These are phyloP conservation scores for Nyctalus aviator DNA, from an alignment of 2,797 vertebrate species.

Conservation along the genomic window DNA sequence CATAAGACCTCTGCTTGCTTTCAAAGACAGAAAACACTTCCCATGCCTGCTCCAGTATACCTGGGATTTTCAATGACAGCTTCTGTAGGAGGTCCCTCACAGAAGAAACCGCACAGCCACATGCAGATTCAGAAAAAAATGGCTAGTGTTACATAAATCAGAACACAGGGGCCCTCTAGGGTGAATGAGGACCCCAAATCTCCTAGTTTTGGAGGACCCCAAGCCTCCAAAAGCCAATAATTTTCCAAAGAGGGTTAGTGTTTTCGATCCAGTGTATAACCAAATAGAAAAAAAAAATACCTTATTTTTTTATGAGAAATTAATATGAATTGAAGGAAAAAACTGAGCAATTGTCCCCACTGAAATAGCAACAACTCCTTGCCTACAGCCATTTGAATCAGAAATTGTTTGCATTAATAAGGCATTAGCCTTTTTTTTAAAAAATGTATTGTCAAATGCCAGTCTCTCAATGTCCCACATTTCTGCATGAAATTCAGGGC, in stretches of 20 bases:
- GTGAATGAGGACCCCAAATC: neutral
- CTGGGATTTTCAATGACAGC: neutral
- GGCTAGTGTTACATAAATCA: neutral
- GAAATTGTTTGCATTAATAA: constrained; percentile 81
- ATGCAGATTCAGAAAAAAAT: neutral
- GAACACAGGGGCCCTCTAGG: neutral
- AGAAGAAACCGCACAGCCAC: neutral
- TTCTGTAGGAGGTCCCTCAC: neutral
- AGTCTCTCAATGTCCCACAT: constrained; percentile 77
- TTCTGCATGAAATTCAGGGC: constrained; percentile 77
- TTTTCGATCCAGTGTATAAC: constrained; percentile 4
- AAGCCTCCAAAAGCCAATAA: neutral
- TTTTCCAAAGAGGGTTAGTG: neutral
- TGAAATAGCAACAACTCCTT: constrained; percentile 52
- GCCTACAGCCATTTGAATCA: constrained; percentile 73
- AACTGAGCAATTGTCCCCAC: constrained; percentile 34
- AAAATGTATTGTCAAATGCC: constrained; percentile 72
- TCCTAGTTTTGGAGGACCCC: neutral
- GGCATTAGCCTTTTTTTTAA: constrained; percentile 36
- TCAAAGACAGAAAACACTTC: neutral
- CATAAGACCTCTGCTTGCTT: neutral
- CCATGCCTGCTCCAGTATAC: neutral
- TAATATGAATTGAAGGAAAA: constrained; percentile 65
- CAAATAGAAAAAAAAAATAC: constrained; percentile 29
- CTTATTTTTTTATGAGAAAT: constrained; percentile 69